Evolutionary conservation across 1,140 invertebrate genomes (phyloP).

Genomic region (Drosophila gunungcola): DNA sequence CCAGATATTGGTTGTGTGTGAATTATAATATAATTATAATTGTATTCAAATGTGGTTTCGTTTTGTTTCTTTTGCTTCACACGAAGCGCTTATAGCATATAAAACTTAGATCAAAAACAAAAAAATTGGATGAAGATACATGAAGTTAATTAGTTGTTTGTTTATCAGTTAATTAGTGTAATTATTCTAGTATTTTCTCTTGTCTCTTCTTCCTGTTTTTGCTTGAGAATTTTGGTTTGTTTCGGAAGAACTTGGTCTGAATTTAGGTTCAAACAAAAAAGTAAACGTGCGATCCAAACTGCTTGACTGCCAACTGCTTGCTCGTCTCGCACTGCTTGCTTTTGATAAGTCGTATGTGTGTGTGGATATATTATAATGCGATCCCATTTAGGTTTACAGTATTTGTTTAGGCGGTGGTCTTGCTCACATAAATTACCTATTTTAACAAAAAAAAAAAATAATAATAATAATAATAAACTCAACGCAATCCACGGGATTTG

Average conservation of each 20-base stretch:
- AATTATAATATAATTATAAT: conserved; percentile 14
- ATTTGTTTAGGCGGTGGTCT: conserved; percentile 67
- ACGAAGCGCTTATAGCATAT: conserved; percentile 3
- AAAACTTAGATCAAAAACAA: conserved; percentile 19
- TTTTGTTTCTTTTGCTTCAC: conserved; percentile 5
- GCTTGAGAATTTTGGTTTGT: conserved; percentile 40
- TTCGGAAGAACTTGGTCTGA: conserved; percentile 25
- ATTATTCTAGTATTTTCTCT: conserved; percentile 20
- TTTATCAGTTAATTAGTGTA: conserved; percentile 1
- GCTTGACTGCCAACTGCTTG: neutral
- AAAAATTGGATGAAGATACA: conserved; percentile 2
- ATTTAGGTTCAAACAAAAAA: conserved; percentile 6
- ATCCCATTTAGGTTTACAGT: conserved; percentile 44
- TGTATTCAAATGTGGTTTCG: conserved; percentile 1
- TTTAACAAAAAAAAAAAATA: conserved; percentile 10
- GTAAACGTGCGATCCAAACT: neutral
- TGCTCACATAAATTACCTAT: conserved; percentile 46
- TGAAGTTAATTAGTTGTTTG: conserved; percentile 1
- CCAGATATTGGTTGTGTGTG: conserved; percentile 66
- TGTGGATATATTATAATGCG: neutral
- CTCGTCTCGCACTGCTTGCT: neutral
- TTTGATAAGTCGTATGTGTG: neutral
- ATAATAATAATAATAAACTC: neutral
- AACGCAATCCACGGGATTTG: conserved; percentile 1
- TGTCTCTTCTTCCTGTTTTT: neutral